Base-by-base conservation (phyloP, 2,113 vertebrate genomes). In the Desmodus rotundus region DNA sequence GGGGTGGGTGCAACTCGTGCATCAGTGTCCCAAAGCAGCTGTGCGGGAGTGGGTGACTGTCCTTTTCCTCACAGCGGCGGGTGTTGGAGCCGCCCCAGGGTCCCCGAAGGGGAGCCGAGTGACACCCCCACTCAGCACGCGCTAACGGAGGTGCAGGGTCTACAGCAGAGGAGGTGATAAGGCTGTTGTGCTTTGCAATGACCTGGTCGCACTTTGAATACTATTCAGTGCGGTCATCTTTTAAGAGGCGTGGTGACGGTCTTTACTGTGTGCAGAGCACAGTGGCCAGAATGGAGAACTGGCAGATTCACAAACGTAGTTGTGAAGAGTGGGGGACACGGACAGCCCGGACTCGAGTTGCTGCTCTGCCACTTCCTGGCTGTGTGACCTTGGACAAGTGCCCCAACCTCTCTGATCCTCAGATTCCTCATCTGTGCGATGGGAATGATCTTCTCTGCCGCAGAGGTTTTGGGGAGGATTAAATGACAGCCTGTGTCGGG, bases 301-400 rank as follows among this genome's bases (percentile, higher is more conserved):
- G 2, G 72, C 11, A n/a, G 1, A 7, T 10, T 31, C 5, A 2
- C 61, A 24, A 7, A 20, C 4, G 41, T 3, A 13, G 70, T 1
- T 0, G 16, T 4, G 17, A 45, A 2, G 56, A 4, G 14, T 2
- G 0, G 5, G 0, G 14, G 26, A 7, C 14, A 5, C 31, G 0
- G 0, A 58, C 2, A 8, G 22, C 19, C 33, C 2, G 22, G 11
- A 54, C 88, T 33, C 2, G 78, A 13, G 19, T 47, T 33, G 65
- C 50, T 52, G 4, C 19, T 43, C 45, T 28, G 38, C 26, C 0
- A 0, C 36, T 13, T 45, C 54, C 67, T 10, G 10, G 31, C 70
- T 77, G 45, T 86, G 84, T 77, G 74, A 65, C 45, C 10, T 4
- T 16, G 20, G 58, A 13, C 43, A 45, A 31, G 52, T 45, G 43